A percentile compares a stretch with the other conserved stretches of the same genome.
Evolutionary conservation across 2,113 vertebrate genomes (phyloP).

Genomic region (Thymallus thymallus): DNA sequence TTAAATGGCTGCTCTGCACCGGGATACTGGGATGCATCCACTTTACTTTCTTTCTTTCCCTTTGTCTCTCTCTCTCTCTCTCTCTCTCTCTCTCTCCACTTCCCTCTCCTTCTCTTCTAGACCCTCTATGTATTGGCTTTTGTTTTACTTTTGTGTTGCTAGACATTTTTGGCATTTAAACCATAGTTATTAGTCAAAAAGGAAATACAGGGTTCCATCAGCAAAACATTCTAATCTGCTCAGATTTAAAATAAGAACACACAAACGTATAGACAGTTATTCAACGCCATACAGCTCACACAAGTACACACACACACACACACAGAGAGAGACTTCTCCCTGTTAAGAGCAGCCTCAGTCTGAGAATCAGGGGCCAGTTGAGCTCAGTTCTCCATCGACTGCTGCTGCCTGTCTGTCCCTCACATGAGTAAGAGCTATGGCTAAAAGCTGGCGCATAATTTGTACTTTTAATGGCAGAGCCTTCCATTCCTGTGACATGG

Average conservation of each 20-base stretch:
- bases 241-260: background rate
- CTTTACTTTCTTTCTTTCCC: constrained; percentile 11
- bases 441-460: constrained; percentile 69
- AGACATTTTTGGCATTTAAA: background rate
- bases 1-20: constrained; percentile 71
- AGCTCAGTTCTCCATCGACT: constrained; percentile 57
- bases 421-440: constrained; percentile 70
- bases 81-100: background rate
- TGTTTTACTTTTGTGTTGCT: constrained; percentile 37
- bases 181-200: background rate
- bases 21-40: constrained; percentile 39
- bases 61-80: constrained; percentile 5
- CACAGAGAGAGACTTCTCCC: constrained; percentile 5
- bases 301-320: background rate
- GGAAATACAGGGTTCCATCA: background rate
- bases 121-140: constrained; percentile 23
- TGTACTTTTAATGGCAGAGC: constrained; percentile 68
- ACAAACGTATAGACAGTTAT: background rate
- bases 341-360: constrained; percentile 35
- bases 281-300: background rate
- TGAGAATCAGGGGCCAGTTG: constrained; percentile 56
- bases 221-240: no score
- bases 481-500: constrained; percentile 75
- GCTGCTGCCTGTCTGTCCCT: constrained; percentile 64
- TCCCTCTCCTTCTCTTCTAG: constrained; percentile 7